Base-by-base conservation (phyloP, 2,113 vertebrate genomes). In the Laticauda colubrina region DNA sequence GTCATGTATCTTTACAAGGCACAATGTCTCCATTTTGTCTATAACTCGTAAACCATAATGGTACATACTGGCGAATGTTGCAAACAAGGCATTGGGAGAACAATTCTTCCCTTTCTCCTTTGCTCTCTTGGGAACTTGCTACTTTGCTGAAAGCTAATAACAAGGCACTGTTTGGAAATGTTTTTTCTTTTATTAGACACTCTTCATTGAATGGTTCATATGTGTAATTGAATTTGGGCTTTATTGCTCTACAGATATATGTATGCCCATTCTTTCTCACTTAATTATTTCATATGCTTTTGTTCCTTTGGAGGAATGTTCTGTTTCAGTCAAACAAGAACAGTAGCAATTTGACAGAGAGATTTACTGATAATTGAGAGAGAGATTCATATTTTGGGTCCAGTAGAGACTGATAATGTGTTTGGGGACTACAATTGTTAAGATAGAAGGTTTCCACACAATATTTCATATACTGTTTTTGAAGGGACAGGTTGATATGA, bases 251-350 rank as follows among this genome's bases (percentile, higher is more conserved):
- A 59, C 21, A n/a, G 24, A 59, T 54, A 14, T 81, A 8, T 6
- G 11, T 39, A 6, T 21, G 5, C 48, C 26, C 59, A 4, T 3
- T 29, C 54, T 12, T 87, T 89, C 64, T 75, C 12, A 15, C 75
- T 69, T 92, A 87, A 90, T 91, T 93, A 91, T 91, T 91, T 86
- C 90, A 89, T 85, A 89, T 61, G 55, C 87, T 61, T 87, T 88
- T 45, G 87, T 26, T 87, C 57, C 90, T 89, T 91, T 85, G 87
- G 88, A 93, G 69, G 51, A 90, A 87, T 75, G 88, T 89, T 92
- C 91, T 75, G 69, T 56, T 89, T 55, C 81, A 89, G 53, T 69
- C 88, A 39, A 89, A 24, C 45, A 89, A 94, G 87, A 24, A 87
- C 88, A 85, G 91, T 85, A 86, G 91, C 64, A 51, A 48, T 45